These are phyloP conservation scores for Petrocephalus zakoni DNA, from an alignment of 2,113 vertebrate species.

Conservation along the genomic window DNA sequence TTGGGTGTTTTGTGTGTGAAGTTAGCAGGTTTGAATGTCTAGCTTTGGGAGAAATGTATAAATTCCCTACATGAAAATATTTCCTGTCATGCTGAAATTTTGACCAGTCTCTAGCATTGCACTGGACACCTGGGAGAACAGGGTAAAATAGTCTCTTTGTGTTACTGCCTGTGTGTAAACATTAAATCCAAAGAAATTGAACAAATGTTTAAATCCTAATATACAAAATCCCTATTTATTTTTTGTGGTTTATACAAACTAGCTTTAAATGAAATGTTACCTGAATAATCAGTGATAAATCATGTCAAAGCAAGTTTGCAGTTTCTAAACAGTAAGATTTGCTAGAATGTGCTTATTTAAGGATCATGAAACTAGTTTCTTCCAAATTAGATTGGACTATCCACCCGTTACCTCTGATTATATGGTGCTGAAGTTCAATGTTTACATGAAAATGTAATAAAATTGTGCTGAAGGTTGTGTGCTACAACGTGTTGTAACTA, in stretches of 20 bases:
- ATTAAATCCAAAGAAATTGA: neutral
- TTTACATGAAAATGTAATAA: slow-evolving; percentile 44
- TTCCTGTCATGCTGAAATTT: neutral
- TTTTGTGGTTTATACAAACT: slow-evolving; percentile 30
- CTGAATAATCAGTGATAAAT: neutral
- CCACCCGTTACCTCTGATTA: slow-evolving; percentile 44
- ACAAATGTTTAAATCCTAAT: neutral
- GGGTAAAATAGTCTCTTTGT: neutral
- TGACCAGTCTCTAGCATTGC: neutral
- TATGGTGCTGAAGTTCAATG: slow-evolving; percentile 61
- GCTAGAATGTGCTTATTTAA: neutral
- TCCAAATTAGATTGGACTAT: slow-evolving; percentile 27
- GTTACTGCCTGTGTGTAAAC: neutral
- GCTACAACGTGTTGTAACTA: too few relatives aligned
- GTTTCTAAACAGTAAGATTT: neutral
- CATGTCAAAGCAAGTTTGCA: neutral
- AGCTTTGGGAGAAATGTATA: neutral
- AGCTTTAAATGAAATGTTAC: slow-evolving; percentile 31
- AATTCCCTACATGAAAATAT: slow-evolving; percentile 17
- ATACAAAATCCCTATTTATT: slow-evolving; percentile 35
- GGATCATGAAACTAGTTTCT: neutral
- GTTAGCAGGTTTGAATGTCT: neutral
- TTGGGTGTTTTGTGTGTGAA: neutral
- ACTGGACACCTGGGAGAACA: neutral
- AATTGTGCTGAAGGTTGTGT: neutral